Conservation (phyloP, 2,797 vertebrate species). For the Ataeniobius toweri region DNA sequence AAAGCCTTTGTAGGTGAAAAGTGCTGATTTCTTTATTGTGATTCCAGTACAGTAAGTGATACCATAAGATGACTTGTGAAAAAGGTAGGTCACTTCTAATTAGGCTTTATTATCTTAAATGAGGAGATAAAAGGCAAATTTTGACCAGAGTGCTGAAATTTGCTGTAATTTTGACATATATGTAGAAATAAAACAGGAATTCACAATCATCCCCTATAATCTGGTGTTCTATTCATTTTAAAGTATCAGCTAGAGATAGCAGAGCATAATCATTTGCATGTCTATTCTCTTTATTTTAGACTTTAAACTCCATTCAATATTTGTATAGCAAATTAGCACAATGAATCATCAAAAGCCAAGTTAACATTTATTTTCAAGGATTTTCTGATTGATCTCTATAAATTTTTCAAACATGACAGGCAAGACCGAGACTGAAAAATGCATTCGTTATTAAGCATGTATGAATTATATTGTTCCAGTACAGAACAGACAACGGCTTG, state of each 20-base stretch:
- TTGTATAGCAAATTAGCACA: conserved; percentile 9
- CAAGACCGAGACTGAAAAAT: conserved; percentile 5
- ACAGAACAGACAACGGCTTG: conserved; percentile 17
- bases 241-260: not conserved
- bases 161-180: not conserved
- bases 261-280: not conserved
- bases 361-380: not conserved
- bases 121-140: conserved; percentile 16
- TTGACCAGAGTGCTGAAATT: conserved; percentile 18
- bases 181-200: not conserved
- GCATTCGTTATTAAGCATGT: not conserved
- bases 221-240: not conserved
- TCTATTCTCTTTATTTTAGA: not conserved
- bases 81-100: not conserved
- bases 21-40: not conserved
- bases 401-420: not conserved
- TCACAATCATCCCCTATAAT: not conserved
- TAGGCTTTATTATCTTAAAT: conserved; percentile 29
- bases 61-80: not conserved
- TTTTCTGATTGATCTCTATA: not conserved
- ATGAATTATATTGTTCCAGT: not conserved
- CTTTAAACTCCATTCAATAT: conserved; percentile 11
- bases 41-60: not conserved
- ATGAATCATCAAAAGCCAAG: not conserved
- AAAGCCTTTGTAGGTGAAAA: not conserved